Conservation (phyloP, 2,888 invertebrate genomes). For the Caenorhabditis macrosperma region DNA sequence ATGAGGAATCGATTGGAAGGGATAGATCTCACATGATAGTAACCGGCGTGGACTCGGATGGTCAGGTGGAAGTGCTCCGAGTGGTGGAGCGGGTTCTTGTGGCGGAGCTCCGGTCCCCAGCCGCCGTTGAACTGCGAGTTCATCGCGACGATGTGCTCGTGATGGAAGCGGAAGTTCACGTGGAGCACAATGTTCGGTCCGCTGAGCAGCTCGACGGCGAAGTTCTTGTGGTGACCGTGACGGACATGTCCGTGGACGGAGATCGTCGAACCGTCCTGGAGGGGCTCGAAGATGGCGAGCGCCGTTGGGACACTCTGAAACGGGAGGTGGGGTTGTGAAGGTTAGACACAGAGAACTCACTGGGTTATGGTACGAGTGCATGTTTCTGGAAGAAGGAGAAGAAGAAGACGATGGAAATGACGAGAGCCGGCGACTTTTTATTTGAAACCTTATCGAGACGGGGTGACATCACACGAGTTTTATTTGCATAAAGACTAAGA, state of each 20-base stretch:
- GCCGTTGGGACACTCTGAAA: conserved; percentile 61
- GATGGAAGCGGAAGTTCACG: conserved; percentile 75
- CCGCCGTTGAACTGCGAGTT: conserved; percentile 65
- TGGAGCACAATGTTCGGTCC: conserved; percentile 74
- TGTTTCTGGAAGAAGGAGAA: conserved; percentile 10
- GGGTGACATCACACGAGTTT: conserved; percentile 49
- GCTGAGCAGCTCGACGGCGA: conserved; percentile 73
- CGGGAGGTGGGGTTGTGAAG: background rate
- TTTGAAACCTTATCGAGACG: conserved; percentile 45
- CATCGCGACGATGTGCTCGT: conserved; percentile 66
- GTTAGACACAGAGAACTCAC: too few species aligned
- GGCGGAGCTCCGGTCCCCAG: conserved; percentile 72
- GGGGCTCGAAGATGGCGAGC: conserved; percentile 62
- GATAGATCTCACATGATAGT: conserved; percentile 66
- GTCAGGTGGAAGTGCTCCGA: conserved; percentile 72
- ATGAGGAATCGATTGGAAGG: background rate
- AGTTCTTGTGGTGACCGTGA: conserved; percentile 69
- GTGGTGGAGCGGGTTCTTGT: conserved; percentile 71
- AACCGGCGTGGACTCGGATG: conserved; percentile 67
- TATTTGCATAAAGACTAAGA: conserved; percentile 52
- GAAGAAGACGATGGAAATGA: too few species aligned
- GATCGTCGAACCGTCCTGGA: conserved; percentile 60
- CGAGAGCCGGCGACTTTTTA: conserved; percentile 43
- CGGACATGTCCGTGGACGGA: conserved; percentile 64
- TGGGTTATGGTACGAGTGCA: conserved; percentile 69